A percentile compares a stretch with the other conserved stretches of the same genome.
These are phyloP conservation scores for Triplophysa dalaica DNA, from an alignment of 2,113 vertebrate species.

Conservation along the genomic window DNA sequence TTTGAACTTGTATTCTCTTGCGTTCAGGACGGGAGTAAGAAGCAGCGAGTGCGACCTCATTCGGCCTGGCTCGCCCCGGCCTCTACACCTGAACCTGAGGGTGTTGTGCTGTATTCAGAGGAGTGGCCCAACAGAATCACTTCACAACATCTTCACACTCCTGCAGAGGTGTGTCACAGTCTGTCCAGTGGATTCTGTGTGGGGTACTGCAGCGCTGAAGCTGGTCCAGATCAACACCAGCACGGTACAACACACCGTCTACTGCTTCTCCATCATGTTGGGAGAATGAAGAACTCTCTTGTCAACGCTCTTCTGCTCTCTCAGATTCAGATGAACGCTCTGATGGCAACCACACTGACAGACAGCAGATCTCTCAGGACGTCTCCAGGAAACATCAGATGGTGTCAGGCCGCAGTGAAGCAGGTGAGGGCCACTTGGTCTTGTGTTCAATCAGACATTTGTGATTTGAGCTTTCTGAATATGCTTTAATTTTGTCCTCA, in stretches of 20 bases:
- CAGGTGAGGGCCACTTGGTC: conserved; percentile 53
- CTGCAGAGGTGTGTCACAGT: conserved; percentile 73
- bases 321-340: conserved; percentile 82
- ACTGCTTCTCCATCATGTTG: too few relatives aligned
- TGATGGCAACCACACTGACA: conserved; percentile 76
- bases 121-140: conserved; percentile 68
- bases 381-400: conserved; percentile 84
- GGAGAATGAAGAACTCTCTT: too few relatives aligned
- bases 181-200: conserved; percentile 90
- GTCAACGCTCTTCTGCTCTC: neutral
- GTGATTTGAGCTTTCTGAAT: neutral
- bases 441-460: neutral
- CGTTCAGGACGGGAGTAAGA: conserved; percentile 48
- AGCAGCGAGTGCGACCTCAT: conserved; percentile 40
- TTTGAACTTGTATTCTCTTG: neutral
- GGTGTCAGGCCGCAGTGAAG: conserved; percentile 64
- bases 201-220: conserved; percentile 85
- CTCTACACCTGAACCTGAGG: conserved; percentile 75
- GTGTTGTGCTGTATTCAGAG: conserved; percentile 78
- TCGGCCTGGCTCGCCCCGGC: conserved; percentile 63
- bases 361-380: conserved; percentile 65
- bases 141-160: conserved; percentile 41
- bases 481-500: neutral
- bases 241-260: conserved; percentile 73
- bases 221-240: conserved; percentile 81